Percentiles rank a stretch among this genome's conserved stretches.
These are phyloP conservation scores for Ctenopoma kingsleyae DNA, from an alignment of 2,797 vertebrate species.

Conservation along the genomic window DNA sequence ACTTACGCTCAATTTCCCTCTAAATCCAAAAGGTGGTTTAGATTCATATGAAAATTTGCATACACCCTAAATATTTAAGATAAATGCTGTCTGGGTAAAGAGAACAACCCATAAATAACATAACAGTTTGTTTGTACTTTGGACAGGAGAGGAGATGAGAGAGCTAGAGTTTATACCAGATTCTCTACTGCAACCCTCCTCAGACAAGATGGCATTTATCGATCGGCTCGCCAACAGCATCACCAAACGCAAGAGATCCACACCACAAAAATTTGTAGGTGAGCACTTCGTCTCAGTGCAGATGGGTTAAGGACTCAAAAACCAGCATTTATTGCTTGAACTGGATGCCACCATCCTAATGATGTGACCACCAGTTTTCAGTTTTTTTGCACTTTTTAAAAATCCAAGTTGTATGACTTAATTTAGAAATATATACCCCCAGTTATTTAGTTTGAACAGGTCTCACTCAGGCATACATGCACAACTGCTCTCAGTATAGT, in stretches of 20 bases:
- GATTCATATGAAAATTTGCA: constrained; percentile 18
- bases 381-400: constrained; percentile 2
- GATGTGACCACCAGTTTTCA: background rate
- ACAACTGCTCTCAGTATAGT: background rate
- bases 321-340: constrained; percentile 29
- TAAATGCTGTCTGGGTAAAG: constrained; percentile 36
- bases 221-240: constrained; percentile 96
- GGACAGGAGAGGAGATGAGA: constrained; percentile 92
- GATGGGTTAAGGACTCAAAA: constrained; percentile 49
- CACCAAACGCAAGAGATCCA: constrained; percentile 97
- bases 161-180: constrained; percentile 95
- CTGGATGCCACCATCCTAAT: constrained; percentile 8
- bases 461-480: background rate
- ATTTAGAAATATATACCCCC: background rate
- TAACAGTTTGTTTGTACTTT: constrained; percentile 69
- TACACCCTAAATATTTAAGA: constrained; percentile 15
- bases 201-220: constrained; percentile 94
- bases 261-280: constrained; percentile 97
- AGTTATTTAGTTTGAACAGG: constrained; percentile 1
- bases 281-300: constrained; percentile 72
- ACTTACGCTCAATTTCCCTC: constrained; percentile 12
- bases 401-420: constrained; percentile 5
- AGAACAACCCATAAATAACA: constrained; percentile 37
- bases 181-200: constrained; percentile 90
- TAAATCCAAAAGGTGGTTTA: constrained; percentile 25